Base-by-base conservation (phyloP, 2,888 invertebrate species). In the Gari tellinella region DNA sequence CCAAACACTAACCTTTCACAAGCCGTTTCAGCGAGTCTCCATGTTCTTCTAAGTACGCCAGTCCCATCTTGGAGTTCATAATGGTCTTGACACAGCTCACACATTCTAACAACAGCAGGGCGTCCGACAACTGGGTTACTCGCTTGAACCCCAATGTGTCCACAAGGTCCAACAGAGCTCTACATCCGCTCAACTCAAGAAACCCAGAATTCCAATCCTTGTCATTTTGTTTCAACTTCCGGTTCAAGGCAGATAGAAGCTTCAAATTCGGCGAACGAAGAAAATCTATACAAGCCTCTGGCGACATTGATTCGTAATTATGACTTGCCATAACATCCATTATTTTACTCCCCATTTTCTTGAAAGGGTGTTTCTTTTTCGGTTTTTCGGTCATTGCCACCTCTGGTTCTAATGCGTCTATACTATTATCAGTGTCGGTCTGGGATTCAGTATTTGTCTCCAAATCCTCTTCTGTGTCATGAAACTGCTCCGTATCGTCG, bases 41-140 rank as follows among this genome's bases (percentile, higher is more conserved):
- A 93, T 97, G 97, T 93, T 97, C 96, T 85, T 97, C 97, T 92
- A 98, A 97, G 93, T 97, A 97, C 93, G 97, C 97, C 93, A 98
- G 94, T 87, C 97, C 97, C 92, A 97, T 96, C 90, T 96, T 95
- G 91, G 97, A 96, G 94, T 97, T 97, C 96, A 97, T 96, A 21
- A 91, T 82, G 4, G 83, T 81, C 66, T 87, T 87, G 57, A 91
- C 82, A 63, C 91, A 91, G 3, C 86, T 82, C 19, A 91, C 89
- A 63, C 90, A 89, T 76, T 91, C 91, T 49, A 90, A 70, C 19
- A 91, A 80, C 38, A 89, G 45, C 67, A 91, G 60, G 15, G 91
- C 91, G 46, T 91, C 91, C 0, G 89, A 70, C 38, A 91, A 81
- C 45, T 89, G 84, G 1, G 83, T 86, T 1, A 91, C 89, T 14